Evolutionary conservation across 2,113 vertebrate genomes (phyloP).

Genomic region (Ailuropoda melanoleuca): DNA sequence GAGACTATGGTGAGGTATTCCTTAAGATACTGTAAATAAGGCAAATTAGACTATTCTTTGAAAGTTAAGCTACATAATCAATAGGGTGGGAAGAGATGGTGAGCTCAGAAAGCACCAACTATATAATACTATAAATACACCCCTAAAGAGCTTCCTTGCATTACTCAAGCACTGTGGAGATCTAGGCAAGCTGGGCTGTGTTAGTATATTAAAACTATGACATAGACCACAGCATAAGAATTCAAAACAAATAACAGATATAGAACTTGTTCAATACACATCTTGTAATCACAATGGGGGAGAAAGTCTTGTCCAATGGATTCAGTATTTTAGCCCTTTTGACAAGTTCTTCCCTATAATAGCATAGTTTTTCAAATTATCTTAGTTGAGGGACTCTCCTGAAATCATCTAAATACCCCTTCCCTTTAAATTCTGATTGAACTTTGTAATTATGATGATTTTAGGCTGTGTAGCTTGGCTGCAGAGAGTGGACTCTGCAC

Average conservation of each 20-base stretch:
- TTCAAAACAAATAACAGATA: background rate
- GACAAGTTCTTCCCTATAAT: background rate
- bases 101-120: background rate
- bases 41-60: background rate
- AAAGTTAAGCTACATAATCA: background rate
- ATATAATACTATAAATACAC: background rate
- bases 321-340: background rate
- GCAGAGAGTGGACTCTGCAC: background rate
- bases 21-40: background rate
- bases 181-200: background rate
- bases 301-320: background rate
- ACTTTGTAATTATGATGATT: background rate
- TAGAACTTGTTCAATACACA: background rate
- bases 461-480: background rate
- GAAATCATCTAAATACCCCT: background rate
- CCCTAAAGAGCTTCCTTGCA: background rate
- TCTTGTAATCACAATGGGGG: background rate
- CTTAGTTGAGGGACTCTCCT: background rate
- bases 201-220: background rate
- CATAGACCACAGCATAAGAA: background rate
- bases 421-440: background rate
- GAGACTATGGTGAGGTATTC: background rate
- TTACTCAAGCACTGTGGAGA: background rate
- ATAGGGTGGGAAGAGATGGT: background rate
- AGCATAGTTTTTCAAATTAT: background rate